phyloP scores from a whole-genome alignment of 2,797 vertebrate genomes.

The Emys orbicularis region DNA sequence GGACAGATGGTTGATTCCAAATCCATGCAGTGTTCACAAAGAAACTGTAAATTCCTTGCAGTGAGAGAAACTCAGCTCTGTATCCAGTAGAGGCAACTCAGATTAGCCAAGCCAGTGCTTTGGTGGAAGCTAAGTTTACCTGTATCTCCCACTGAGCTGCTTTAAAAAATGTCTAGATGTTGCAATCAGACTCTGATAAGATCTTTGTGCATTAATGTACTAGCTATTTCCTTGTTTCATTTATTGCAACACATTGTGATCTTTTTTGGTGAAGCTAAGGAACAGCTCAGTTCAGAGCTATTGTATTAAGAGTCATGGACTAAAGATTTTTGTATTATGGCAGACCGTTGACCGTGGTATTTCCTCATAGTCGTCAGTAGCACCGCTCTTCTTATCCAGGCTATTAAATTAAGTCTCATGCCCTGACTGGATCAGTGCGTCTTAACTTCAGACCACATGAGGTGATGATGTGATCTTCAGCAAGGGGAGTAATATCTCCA shows the following conservation, averaged over 20 bases:
- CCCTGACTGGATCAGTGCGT: background rate
- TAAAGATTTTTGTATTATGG: background rate
- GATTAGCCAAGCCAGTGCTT: background rate
- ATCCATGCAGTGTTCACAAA: background rate
- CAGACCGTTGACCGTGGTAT: background rate
- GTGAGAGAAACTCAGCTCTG: background rate
- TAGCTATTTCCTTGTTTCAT: background rate
- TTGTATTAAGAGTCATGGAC: background rate
- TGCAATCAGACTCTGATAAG: background rate
- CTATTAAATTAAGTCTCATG: background rate
- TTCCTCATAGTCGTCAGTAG: background rate
- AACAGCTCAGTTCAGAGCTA: background rate
- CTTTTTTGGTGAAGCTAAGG: background rate
- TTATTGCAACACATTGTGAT: background rate
- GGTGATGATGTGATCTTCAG: too few relatives aligned
- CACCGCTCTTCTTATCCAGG: background rate
- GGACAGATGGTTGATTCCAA: conserved; percentile 34
- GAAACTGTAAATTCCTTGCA: conserved; percentile 8
- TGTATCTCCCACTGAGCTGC: background rate
- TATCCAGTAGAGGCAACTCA: background rate
- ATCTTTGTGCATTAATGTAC: conserved; percentile 8
- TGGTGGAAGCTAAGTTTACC: background rate
- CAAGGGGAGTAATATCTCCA: background rate
- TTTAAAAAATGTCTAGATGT: conserved; percentile 34
- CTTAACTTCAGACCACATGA: background rate